Conservation (phyloP, 2,797 vertebrate species). For the Antrozous pallidus region DNA sequence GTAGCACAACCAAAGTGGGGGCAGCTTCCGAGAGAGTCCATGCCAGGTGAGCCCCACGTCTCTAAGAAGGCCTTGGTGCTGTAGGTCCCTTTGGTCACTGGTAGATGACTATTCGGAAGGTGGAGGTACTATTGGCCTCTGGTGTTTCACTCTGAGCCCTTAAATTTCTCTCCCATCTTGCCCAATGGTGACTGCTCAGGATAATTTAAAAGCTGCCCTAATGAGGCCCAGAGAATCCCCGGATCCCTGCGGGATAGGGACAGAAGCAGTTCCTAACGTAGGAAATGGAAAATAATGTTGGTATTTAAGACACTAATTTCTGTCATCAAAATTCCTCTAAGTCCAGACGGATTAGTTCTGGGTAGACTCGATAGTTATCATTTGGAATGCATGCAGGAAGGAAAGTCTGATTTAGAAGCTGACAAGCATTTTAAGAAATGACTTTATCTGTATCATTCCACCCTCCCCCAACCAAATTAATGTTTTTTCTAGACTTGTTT, state of each 20-base stretch:
- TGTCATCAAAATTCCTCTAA: neutral
- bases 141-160: neutral
- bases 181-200: neutral
- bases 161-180: neutral
- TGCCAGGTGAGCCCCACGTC: neutral
- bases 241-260: neutral
- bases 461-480: neutral
- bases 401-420: neutral
- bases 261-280: neutral
- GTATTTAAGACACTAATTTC: neutral
- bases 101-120: neutral
- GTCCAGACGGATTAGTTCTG: neutral
- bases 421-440: neutral
- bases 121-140: neutral
- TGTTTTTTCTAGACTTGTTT: neutral
- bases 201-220: neutral
- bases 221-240: neutral
- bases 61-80: no score
- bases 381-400: neutral
- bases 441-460: neutral
- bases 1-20: neutral
- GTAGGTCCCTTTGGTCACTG: fast-evolving
- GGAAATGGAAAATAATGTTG: neutral
- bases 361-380: neutral
- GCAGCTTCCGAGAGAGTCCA: neutral